Evolutionary conservation across 2,888 invertebrate species (phyloP), one percentile per base, ranked within the genome.

Genomic region (Osedax frankpressi): DNA sequence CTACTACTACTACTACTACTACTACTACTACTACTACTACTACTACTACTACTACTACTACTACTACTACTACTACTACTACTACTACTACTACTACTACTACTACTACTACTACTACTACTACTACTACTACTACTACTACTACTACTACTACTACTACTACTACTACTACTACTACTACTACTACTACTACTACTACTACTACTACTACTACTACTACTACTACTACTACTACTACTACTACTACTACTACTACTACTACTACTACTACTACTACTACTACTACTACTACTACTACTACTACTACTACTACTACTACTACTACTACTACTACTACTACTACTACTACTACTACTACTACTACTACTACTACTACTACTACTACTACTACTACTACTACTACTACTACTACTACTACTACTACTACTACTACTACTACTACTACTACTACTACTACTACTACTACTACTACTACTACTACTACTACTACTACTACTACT

Each of bases 361-460:
- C 70, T 70, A 73, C 73, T 71, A 71, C 73, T 73, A 73, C 73
- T 71, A 73, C 73, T 71, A 73, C 73, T 73, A 73, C 73, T 27
- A 73, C 73, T 73, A 71, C 69, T 73, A 71, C 69, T 73, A 71
- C 1, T 73, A 71, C 73, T 73, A 71, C 73, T 73, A 71, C 69
- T 73, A 71, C 73, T 73, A 71, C 73, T 65, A 65, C 62, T 71
- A 0, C 69, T 65, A 1, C 71, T 65, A 0, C 59, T 70, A 2
- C 76, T 76, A 26, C 73, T 72, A 69, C 74, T 71, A 2, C 59
- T 29, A 28, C 76, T 76, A 1, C 73, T 70, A 0, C 73, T 71
- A 0, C 73, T 70, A 72, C 73, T 73, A 72, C 73, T 29, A 72
- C 73, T 71, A 1, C 72, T 72, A 1, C 72, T 27, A 1, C 29